Base-by-base conservation (phyloP, 2,797 vertebrate genomes). In the Neosilurus hyrtlii region DNA sequence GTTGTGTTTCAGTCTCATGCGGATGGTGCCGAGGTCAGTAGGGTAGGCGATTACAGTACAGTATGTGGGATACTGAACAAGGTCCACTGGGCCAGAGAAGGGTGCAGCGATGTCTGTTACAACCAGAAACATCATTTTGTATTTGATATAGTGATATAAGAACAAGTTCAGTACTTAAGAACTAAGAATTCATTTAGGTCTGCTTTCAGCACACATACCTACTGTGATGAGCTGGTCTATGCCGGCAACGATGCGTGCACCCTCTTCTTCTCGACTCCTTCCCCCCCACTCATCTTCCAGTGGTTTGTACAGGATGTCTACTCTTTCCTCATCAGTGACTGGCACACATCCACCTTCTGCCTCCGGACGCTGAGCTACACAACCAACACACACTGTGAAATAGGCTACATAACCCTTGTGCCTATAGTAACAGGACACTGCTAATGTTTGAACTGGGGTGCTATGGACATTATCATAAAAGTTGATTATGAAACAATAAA, bases 31-130 rank as follows among this genome's bases (percentile, higher is more conserved):
- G 79, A 99, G 93, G 89, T 99, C 98, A 0, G 97, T 99, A 35
- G 97, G 97, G 88, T 99, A 99, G 18, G 98, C 96, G 1, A 99
- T 92, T 79, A 97, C 95, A 0, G 96, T 96, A 90, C 97, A 97
- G 92, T 99, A 99, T 62, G 95, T 95, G 24, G 98, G 98, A 89
- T 99, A 99, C 0, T 96, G 96, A 83, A 91, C 84, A 22, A 98
- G 92, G 88, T 99, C 98, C 87, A 99, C 98, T 0, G 98, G 97
- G 71, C 96, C 96, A 86, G 96, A 95, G 91, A 99, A 99, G 0
- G 96, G 96, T 73, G 95, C 95, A 18, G 96, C 93, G 57, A 99
- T 97, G 84, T 97, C 98, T 99, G 93, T 54, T 62, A 65, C 82
- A 82, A 5, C 76, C 43, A 73, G 5, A 84, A 66, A 82, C 16